Evolutionary conservation across 2,113 vertebrate genomes (phyloP), one percentile per base, ranked within the genome.

Genomic region (Apus apus): DNA sequence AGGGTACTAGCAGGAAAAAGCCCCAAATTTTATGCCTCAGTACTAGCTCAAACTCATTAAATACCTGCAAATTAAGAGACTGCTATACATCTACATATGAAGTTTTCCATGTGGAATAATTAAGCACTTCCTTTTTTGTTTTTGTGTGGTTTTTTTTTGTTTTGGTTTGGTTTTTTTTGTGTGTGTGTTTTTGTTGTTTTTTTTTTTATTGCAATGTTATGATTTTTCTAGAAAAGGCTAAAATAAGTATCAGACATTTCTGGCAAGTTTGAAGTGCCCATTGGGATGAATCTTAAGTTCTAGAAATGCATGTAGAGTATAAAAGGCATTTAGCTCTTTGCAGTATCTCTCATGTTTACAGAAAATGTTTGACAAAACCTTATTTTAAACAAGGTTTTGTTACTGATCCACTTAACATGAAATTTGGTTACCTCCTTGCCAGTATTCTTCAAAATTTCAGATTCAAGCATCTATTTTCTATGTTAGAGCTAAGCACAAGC

Each of bases 1-100:
- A 9, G 13, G 5, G 8, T n/a, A n/a, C 11, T 50, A 32, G 8
- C 0, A 15, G 5, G 46, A 15, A 10, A 26, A 17, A 11, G 17
- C 14, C 23, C 14, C 26, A 17, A 2, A 43, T 25, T 22, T 43
- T 48, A 64, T 10, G 27, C 16, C 4, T 81, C 38, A 67, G 38
- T 54, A 71, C 7, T 62, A 74, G 58, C 15, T 67, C 2, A 7
- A 62, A 32, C 13, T 56, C 15, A 26, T 64, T 61, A 68, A 85
- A 64, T 23, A 85, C 0, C 38, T 62, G 48, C 32, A 82, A 65
- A 76, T 14, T 40, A 66, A 73, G 21, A 73, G 6, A 65, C 7
- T 26, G 34, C 15, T 85, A 10, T 7, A 76, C 8, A 61, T 60
- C 58, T 34, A 50, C 23, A 58, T 1, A n/a, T 1, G 3, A 58